These are phyloP conservation scores for Cossypha heuglini DNA, from an alignment of 2,797 vertebrate genomes.

Conservation along the genomic window DNA sequence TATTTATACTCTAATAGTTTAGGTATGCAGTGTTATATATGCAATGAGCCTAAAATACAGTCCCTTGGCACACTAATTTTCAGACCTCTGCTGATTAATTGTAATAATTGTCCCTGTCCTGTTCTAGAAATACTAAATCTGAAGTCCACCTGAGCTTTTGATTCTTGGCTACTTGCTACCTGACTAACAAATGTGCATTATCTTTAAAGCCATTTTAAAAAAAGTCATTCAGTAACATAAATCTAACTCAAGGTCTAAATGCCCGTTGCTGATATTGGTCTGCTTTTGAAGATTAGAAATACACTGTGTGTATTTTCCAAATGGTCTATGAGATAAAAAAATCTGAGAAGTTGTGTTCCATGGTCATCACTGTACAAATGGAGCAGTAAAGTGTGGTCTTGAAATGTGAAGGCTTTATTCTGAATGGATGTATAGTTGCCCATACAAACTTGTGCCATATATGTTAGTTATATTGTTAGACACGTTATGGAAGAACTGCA, in stretches of 20 bases:
- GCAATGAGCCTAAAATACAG: background rate
- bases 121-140: background rate
- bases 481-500: background rate
- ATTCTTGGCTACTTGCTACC: background rate
- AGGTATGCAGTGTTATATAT: background rate
- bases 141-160: background rate
- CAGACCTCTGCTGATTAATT: background rate
- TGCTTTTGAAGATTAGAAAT: background rate
- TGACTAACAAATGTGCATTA: background rate
- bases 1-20: background rate
- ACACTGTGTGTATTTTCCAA: background rate
- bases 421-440: background rate
- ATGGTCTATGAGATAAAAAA: background rate
- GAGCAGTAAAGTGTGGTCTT: background rate
- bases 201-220: background rate
- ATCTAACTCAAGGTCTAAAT: background rate
- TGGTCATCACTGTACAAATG: background rate
- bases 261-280: background rate
- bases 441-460: fast-evolving
- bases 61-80: background rate
- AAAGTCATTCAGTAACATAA: background rate
- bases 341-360: background rate
- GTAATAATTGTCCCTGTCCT: background rate
- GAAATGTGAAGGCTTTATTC: background rate
- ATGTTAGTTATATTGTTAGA: background rate